These are phyloP conservation scores for Lymantria dispar DNA, from an alignment of 2,888 invertebrate genomes.

Conservation along the genomic window DNA sequence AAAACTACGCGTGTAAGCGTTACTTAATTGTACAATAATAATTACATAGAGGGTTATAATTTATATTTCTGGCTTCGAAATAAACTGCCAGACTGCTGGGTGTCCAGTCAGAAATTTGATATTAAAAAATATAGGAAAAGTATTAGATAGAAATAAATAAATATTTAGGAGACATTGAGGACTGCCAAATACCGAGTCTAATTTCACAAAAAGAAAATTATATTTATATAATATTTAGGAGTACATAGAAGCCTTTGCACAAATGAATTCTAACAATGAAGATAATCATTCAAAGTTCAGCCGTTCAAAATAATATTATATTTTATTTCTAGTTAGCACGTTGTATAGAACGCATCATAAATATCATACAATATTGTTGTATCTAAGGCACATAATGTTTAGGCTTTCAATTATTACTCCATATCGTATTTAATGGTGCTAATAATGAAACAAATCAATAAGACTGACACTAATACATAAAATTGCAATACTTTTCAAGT, in stretches of 20 bases:
- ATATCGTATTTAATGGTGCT: conserved; percentile 78
- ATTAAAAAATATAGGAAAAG: conserved; percentile 20
- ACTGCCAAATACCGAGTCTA: conserved; percentile 31
- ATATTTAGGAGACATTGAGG: conserved; percentile 14
- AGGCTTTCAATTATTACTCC: conserved; percentile 81
- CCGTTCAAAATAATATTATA: conserved; percentile 75
- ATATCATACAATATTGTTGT: conserved; percentile 83
- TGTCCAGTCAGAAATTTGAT: conserved; percentile 41
- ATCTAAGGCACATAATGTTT: conserved; percentile 84
- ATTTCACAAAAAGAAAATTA: conserved; percentile 23
- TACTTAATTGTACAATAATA: conserved; percentile 75
- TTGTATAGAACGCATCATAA: conserved; percentile 82
- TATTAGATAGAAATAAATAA: conserved; percentile 11
- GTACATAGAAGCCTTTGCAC: conserved; percentile 64
- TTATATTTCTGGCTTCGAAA: conserved; percentile 64
- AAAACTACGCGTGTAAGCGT: conserved; percentile 76
- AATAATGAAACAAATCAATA: conserved; percentile 52
- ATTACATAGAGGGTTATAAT: conserved; percentile 65
- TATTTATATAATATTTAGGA: conserved; percentile 46
- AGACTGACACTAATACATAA: conserved; percentile 49
- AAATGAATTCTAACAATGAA: conserved; percentile 69
- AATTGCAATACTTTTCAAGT: conserved; percentile 9
- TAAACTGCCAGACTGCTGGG: conserved; percentile 65
- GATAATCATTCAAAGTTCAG: conserved; percentile 59
- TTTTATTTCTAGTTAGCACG: conserved; percentile 81